Evolutionary conservation across 2,888 invertebrate genomes (phyloP), one percentile per base, ranked within the genome.

Genomic region (Pterostichus niger): DNA sequence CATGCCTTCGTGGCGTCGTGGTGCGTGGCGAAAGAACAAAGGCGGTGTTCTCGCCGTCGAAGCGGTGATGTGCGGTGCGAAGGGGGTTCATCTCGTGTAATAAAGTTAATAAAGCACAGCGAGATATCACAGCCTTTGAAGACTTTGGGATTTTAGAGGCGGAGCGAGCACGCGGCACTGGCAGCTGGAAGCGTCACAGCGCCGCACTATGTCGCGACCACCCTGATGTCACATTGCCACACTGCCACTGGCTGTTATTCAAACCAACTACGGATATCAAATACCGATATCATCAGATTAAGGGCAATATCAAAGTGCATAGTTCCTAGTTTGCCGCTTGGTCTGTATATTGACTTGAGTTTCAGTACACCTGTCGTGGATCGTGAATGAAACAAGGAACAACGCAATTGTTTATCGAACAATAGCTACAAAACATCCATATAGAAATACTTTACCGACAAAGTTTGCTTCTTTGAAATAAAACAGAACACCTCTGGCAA

Each of bases 51-150:
- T 9, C 17, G 75, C 11, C 33, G 64, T 64, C 35, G 35, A 33
- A 13, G 17, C 59, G 59, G 31, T 5, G 59, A 15, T 11, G 76
- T 54, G 76, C 54, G 77, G 44, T 17, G 44, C 40, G 59, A 49
- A 44, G 40, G 59, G 11, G 10, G 59, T 54, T 54, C 54, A 56
- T 31, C 77, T 77, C 77, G 54, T 77, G 59, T 77, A 77, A 77
- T 77, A 77, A 77, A 77, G 77, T 77, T 77, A 77, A 77, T 77
- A 77, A 77, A 77, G 77, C 77, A 77, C 77, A 77, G 77, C 77
- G 35, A 54, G 77, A 77, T 77, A 77, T 77, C 77, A 77, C 54
- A 56, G 59, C 40, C 77, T 56, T 77, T 54, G 71, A 71, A 71
- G 71, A 71, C 71, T 71, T 71, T 46, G 44, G 77, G 77, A 77